A percentile compares a stretch with the other conserved stretches of the same genome.
Conservation (phyloP, 2,113 vertebrate genomes). For the Brachirus orientalis region DNA sequence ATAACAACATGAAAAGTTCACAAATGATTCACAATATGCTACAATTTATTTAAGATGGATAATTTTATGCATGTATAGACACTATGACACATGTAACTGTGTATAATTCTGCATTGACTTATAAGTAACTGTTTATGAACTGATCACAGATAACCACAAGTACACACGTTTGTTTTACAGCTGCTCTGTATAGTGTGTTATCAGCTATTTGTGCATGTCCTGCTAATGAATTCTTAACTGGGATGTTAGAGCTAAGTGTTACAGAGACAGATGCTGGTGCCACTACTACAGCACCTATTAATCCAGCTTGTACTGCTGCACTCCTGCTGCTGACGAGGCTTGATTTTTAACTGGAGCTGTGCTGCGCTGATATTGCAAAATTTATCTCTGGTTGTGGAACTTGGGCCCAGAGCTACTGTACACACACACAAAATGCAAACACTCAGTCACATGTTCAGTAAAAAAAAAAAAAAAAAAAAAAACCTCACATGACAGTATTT, state of each 20-base stretch:
- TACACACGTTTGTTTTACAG: not conserved
- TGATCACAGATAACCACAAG: not conserved
- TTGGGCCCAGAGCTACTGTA: not conserved
- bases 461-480: no score
- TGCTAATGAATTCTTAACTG: conserved; percentile 6
- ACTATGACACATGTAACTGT: not conserved
- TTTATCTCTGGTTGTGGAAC: not conserved
- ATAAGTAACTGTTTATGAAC: not conserved
- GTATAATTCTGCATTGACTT: not conserved
- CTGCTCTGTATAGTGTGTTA: not conserved
- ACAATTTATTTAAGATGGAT: no score
- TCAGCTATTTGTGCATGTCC: not conserved
- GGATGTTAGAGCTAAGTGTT: conserved; percentile 1
- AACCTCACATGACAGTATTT: no score
- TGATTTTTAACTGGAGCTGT: not conserved
- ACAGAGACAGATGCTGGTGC: not conserved
- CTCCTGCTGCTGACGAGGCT: not conserved
- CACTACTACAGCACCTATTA: no score
- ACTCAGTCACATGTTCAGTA: not conserved
- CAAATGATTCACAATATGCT: no score
- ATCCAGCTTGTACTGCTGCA: not conserved
- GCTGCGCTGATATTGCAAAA: not conserved
- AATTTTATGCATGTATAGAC: not conserved
- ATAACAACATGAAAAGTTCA: no score
- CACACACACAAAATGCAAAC: no score